Evolutionary conservation across 2,888 invertebrate genomes (phyloP).

Genomic region (Timema podura): DNA sequence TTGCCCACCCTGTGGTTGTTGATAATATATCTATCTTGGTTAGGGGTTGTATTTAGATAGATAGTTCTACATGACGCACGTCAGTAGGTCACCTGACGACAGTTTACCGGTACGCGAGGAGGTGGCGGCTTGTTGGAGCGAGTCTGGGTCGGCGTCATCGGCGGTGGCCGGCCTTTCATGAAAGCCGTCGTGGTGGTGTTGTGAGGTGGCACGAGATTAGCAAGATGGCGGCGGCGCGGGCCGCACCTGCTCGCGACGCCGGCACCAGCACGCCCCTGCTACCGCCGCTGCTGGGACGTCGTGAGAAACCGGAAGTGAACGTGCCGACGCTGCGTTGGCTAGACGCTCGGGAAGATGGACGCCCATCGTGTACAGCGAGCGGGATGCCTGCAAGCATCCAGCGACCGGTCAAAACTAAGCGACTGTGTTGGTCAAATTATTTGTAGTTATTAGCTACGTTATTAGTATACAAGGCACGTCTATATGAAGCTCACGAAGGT

Average conservation of each 20-base stretch:
- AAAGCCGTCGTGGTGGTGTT: slow-evolving; percentile 27
- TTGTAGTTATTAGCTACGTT: no score
- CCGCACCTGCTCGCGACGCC: slow-evolving; percentile 88
- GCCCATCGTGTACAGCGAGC: slow-evolving; percentile 56
- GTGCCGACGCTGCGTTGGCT: slow-evolving; percentile 56
- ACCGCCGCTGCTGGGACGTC: slow-evolving; percentile 55
- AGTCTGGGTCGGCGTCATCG: slow-evolving; percentile 21
- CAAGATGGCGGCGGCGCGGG: slow-evolving; percentile 91
- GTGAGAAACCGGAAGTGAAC: slow-evolving; percentile 49
- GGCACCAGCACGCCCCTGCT: slow-evolving; percentile 68
- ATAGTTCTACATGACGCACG: neutral
- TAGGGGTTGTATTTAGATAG: no score
- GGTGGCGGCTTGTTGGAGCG: slow-evolving; percentile 23
- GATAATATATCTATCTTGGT: no score
- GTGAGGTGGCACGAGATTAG: slow-evolving; percentile 82
- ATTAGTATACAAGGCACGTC: no score
- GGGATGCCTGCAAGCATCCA: slow-evolving; percentile 51
- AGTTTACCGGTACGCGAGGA: slow-evolving; percentile 26
- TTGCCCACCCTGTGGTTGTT: no score
- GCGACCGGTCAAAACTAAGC: no score
- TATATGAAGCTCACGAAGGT: no score
- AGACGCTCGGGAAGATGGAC: slow-evolving; percentile 54
- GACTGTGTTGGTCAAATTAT: no score
- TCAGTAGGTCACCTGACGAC: slow-evolving; percentile 22
- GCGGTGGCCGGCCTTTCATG: slow-evolving; percentile 20